Evolutionary conservation across 2,113 vertebrate genomes (phyloP).

Genomic region (Lepisosteus oculatus): DNA sequence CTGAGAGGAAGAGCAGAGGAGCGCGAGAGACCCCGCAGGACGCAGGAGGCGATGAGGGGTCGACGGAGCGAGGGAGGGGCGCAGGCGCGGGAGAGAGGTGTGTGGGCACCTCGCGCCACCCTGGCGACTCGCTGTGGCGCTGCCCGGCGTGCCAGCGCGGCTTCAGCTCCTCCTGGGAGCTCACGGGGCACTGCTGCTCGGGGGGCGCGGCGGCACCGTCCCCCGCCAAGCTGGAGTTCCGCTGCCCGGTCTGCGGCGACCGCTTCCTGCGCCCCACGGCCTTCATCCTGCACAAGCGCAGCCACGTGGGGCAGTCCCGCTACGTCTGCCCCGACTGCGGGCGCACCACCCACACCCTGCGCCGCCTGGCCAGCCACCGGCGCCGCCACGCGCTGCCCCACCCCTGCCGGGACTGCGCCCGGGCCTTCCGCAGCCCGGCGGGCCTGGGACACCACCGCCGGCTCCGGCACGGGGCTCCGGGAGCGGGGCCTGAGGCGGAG

Average conservation of each 20-base stretch:
- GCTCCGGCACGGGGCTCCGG: background rate
- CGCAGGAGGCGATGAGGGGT: too few relatives aligned
- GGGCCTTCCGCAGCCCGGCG: background rate
- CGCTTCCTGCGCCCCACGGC: slow-evolving; percentile 26
- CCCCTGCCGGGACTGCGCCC: slow-evolving; percentile 7
- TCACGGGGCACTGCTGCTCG: slow-evolving; percentile 21
- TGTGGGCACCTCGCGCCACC: too few relatives aligned
- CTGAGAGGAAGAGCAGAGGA: too few relatives aligned
- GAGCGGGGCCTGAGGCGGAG: background rate
- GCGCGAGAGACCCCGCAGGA: too few relatives aligned
- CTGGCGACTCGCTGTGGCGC: background rate
- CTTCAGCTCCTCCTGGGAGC: slow-evolving; percentile 29
- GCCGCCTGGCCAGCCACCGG: slow-evolving; percentile 15
- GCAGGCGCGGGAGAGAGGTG: too few relatives aligned
- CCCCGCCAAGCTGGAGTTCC: slow-evolving; percentile 6
- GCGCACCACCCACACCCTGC: slow-evolving; percentile 8
- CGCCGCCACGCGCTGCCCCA: slow-evolving; percentile 5
- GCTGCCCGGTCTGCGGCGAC: slow-evolving; percentile 28
- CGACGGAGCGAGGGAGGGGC: too few relatives aligned
- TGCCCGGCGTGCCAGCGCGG: slow-evolving; percentile 16
- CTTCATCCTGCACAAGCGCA: slow-evolving; percentile 27
- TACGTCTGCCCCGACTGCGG: slow-evolving; percentile 25
- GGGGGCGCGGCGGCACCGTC: background rate
- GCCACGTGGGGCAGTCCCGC: slow-evolving; percentile 29
- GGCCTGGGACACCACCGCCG: background rate